Base-by-base conservation (phyloP, 1,140 invertebrate genomes). In the Lutraria rhynchaena region DNA sequence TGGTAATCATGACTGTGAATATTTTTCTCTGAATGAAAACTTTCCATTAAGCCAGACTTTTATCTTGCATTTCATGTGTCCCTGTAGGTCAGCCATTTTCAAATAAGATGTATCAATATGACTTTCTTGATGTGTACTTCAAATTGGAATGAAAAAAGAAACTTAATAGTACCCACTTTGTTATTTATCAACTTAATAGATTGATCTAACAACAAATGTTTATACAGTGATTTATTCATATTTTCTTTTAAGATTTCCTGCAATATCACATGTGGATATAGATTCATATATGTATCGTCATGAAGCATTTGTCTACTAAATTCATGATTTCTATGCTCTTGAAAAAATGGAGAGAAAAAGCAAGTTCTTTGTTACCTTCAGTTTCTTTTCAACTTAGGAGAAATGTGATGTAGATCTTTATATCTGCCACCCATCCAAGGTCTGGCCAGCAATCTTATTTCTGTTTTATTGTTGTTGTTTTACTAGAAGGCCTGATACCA, bases 401-500 rank as follows among this genome's bases (percentile, higher is more conserved):
- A 13, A 27, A 41, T 41, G 37, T 41, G 5, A 41, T 5, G 17
- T 3, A 5, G 33, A 5, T 24, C 19, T 22, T 24, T 7, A 17
- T 70, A 29, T 22, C 29, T 22, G 19, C 29, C 19, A 4, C 22
- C 3, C 15, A 35, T 31, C 4, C n/a, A 19, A 13, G 19, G 9
- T 63, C 31, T 33, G 1, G 3, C 19, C 3, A 17, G 17, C 17
- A 63, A 33, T 63, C 31, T 15, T 19, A 13, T 35, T 29, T 22
- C 31, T 60, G 2, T 35, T 24, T 17, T 63, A 4, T 19, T 63
- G 31, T 31, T 3, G 35, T 37, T 33, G 29, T 31, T 63, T 33
- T 70, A 27, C 2, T 15, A 77, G 75, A 49, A 4, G 55, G 33
- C 19, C 1, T 77, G 0, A 44, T 77, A 24, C 75, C 75, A 55